Evolutionary conservation across 1,140 invertebrate species (phyloP), one percentile per base, ranked within the genome.

Genomic region (Leguminivora glycinivorella): DNA sequence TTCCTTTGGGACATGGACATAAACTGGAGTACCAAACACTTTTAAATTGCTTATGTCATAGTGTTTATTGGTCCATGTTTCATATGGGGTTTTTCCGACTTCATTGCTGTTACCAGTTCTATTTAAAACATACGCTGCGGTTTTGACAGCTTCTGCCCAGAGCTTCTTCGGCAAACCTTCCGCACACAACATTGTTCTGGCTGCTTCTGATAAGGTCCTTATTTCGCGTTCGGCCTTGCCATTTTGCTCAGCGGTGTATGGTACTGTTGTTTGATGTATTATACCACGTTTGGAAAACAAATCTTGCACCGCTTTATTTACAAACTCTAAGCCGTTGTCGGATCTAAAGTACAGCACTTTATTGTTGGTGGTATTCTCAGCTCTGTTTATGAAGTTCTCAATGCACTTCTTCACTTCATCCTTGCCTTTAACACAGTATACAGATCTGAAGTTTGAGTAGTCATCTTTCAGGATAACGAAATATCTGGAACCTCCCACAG

Each of bases 161-260:
- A 87, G 72, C 14, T 68, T 72, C 70, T n/a, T n/a, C n/a, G n/a
- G n/a, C n/a, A n/a, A n/a, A n/a, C n/a, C n/a, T n/a, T n/a, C n/a
- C n/a, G n/a, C 73, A 73, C 52, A 70, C 12, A 91, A 24, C 75
- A 85, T 81, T 2, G 82, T 84, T 69, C 85, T 70, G 19, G 88
- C 91, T 56, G 81, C 77, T 78, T 93, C 92, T 14, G 91, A 76
- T 26, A 92, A 22, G 0, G 84, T 92, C 67, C 89, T 38, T 40
- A 83, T 92, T 74, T 87, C 83, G 26, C 81, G 60, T 70, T 93
- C 92, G 4, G 83, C 80, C 34, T 75, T 73, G 2, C 90, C 90
- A 77, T 93, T 93, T 75, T 92, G 84, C 73, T 93, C 73, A 1
- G 91, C 86, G 6, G 83, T 90, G n/a, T n/a, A n/a, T n/a, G n/a